Percentiles rank a stretch among this genome's conserved stretches.
phyloP scores from a whole-genome alignment of 1,140 invertebrate genomes.

The Drosophila watanabei region DNA sequence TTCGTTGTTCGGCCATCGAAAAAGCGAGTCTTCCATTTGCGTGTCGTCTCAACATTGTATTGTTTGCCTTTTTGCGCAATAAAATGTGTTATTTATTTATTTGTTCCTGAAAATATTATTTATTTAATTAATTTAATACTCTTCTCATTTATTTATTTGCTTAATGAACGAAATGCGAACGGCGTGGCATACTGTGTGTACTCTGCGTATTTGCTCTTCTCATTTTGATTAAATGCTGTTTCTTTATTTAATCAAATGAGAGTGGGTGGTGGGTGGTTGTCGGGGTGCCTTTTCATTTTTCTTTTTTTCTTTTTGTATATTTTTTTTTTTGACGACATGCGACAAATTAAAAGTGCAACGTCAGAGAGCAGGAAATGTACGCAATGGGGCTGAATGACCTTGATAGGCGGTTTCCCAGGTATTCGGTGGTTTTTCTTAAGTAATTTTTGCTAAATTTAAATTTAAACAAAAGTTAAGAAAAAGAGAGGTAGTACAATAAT shows the following conservation, averaged over 20 bases:
- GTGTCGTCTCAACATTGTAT: constrained; percentile 34
- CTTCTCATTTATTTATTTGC: constrained; percentile 57
- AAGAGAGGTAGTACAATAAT: not conserved
- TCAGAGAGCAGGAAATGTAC: constrained; percentile 28
- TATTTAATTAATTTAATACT: constrained; percentile 77
- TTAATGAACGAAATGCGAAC: constrained; percentile 54
- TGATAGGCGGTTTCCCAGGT: not conserved
- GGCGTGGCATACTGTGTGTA: constrained; percentile 24
- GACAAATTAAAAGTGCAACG: constrained; percentile 69
- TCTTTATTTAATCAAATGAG: constrained; percentile 81
- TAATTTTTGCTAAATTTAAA: not conserved
- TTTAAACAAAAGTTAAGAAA: not conserved
- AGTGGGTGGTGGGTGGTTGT: constrained; percentile 21
- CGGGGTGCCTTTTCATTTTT: constrained; percentile 5
- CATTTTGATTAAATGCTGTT: constrained; percentile 78
- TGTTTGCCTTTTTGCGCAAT: constrained; percentile 65
- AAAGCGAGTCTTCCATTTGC: constrained; percentile 52
- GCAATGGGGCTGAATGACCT: constrained; percentile 27
- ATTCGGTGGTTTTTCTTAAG: not conserved
- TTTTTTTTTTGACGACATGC: constrained; percentile 34
- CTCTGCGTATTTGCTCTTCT: constrained; percentile 56
- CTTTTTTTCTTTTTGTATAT: not conserved
- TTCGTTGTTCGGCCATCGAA: constrained; percentile 26
- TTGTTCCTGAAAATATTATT: constrained; percentile 66
- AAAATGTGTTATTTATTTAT: constrained; percentile 72